Evolutionary conservation across 2,888 invertebrate genomes (phyloP), one percentile per base, ranked within the genome.

Genomic region (Catocala fraxini): DNA sequence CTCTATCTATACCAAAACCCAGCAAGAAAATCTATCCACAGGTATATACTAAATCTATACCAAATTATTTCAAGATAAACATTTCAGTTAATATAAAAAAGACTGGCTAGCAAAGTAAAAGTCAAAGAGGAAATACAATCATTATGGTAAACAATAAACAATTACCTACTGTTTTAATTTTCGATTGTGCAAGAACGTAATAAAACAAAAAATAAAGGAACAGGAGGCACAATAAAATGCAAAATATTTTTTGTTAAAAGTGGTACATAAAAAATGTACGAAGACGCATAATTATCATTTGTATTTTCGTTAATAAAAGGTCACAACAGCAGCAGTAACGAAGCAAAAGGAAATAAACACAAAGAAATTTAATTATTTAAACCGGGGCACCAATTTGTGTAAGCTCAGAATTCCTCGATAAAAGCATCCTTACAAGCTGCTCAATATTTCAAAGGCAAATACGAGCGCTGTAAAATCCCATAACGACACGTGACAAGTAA

Each of bases 401-500:
- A 61, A 60, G 54, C 49, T 52, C 15, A 53, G 49, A 51, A 51
- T 57, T 51, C 45, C 52, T 54, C 41, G 55, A 75, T 70, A 70
- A 63, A 70, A 64, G 58, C 62, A 66, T 68, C 70, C 68, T 75
- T 64, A 56, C 57, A 57, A 65, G 57, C 56, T 55, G 49, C 57
- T 68, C 59, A 71, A 77, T 69, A 68, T 73, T 78, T 78, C 59
- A 71, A 59, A 45, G 60, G 48, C 55, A 59, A 51, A 51, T 63
- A 59, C 59, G 66, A 65, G 59, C 56, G 51, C 55, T 72, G 65
- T 71, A 71, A 71, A 74, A 69, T 58, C 60, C 61, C 63, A 65
- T 71, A 72, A 69, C 68, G 77, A 65, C 70, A 68, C 75, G 74
- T 72, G 76, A 81, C 79, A 81, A 71, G 73, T 75, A 77, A 84